Evolutionary conservation across 1,140 invertebrate species (phyloP), one percentile per base, ranked within the genome.

Genomic region (Cheumatopsyche charites): DNA sequence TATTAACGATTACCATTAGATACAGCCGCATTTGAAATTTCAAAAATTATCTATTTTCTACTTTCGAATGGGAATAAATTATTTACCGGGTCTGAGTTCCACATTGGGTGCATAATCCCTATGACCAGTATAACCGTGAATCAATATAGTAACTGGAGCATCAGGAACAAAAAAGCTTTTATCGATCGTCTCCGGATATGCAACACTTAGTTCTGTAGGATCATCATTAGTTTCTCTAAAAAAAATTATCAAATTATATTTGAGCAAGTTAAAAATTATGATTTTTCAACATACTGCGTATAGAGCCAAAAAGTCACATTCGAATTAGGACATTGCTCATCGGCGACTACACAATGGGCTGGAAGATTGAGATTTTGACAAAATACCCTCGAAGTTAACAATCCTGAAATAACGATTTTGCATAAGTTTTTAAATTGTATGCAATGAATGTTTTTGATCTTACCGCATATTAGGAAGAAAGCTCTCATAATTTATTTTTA

Each of bases 301-400:
- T 88, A 88, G 1, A 88, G 76, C 83, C 85, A 88, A 77, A 87
- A 88, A n/a, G 86, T 85, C 7, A 88, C 78, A 76, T 88, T 87
- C 77, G 80, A 26, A 76, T 87, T 84, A 1, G 87, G 87, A 79
- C 87, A 88, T 21, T 82, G 77, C 58, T 79, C 73, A 1, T 77
- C 78, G 0, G 80, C 81, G 15, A 62, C 65, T 0, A 85, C 72
- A 62, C 82, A 84, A 13, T 13, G 13, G 3, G 29, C 29, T 1
- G 62, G 36, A 58, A 58, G 17, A 12, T 58, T 26, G 9, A 5
- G 21, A 25, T 58, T 25, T 1, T 12, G 21, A 1, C 11, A 7
- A 21, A 26, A 11, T 23, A 7, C 23, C 21, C 23, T 0, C 11
- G 11, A 58, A 13, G 9, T 36, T 4, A 58, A 25, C 11, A 58